These are phyloP conservation scores for Protodeltote pygarga DNA, from an alignment of 2,888 invertebrate species.

Conservation along the genomic window DNA sequence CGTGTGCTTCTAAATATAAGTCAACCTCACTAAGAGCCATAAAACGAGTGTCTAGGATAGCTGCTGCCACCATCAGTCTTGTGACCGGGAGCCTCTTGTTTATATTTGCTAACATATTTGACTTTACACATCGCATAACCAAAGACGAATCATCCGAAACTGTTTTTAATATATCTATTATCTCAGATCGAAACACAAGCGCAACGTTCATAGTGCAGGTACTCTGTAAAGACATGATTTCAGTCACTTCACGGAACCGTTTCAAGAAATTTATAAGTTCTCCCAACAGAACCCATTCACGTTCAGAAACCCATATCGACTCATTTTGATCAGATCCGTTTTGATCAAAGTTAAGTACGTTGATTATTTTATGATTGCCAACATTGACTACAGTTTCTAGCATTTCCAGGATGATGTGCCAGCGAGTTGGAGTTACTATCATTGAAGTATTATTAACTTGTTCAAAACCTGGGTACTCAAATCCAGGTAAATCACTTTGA, in stretches of 20 bases:
- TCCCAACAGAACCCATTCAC: background rate
- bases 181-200: constrained; percentile 2
- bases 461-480: no score
- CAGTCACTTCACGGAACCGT: constrained; percentile 1
- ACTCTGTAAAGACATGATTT: constrained; percentile 1
- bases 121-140: background rate
- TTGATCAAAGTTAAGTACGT: no score
- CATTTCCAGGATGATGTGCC: background rate
- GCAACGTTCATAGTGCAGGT: constrained; percentile 7
- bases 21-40: no score
- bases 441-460: no score
- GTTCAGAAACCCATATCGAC: background rate
- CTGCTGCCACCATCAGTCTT: constrained; percentile 11
- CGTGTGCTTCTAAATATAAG: no score
- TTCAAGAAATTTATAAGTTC: constrained; percentile 1
- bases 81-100: constrained; percentile 9
- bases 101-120: constrained; percentile 2
- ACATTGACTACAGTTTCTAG: background rate
- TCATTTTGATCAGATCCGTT: background rate
- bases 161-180: background rate
- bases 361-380: background rate
- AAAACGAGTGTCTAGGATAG: constrained; percentile 8
- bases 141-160: background rate
- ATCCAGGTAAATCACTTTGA: no score
- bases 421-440: background rate